Percentiles rank a stretch among this genome's conserved stretches.
phyloP scores from a whole-genome alignment of 2,888 invertebrate species.

The Lithophane ornitopus region DNA sequence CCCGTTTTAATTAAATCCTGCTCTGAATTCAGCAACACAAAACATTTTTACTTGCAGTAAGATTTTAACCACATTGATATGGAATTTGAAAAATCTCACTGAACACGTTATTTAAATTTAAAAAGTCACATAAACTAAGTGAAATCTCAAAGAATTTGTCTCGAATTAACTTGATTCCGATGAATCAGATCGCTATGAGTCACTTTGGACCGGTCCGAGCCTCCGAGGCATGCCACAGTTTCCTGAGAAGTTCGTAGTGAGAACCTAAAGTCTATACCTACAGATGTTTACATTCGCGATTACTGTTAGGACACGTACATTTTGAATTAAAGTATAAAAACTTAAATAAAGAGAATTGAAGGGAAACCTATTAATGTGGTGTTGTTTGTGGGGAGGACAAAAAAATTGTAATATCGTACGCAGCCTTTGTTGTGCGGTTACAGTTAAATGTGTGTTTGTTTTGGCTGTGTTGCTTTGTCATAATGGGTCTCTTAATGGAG shows the following conservation, averaged over 20 bases:
- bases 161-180: slow-evolving; percentile 60
- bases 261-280: slow-evolving; percentile 39
- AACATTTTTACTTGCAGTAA: not conserved
- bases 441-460: slow-evolving; percentile 4
- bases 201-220: slow-evolving; percentile 67
- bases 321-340: slow-evolving; percentile 36
- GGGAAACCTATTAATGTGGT: slow-evolving; percentile 30
- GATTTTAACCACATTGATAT: not conserved
- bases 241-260: slow-evolving; percentile 52
- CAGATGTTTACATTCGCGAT: slow-evolving; percentile 51
- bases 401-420: slow-evolving; percentile 9
- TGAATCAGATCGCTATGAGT: slow-evolving; percentile 76
- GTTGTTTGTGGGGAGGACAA: slow-evolving; percentile 38
- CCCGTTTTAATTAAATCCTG: slow-evolving; percentile 1
- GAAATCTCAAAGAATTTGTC: slow-evolving; percentile 56
- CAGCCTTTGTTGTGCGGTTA: slow-evolving; percentile 19
- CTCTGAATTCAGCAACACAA: not conserved
- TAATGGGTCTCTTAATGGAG: not conserved
- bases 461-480: not conserved
- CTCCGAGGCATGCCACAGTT: slow-evolving; percentile 61
- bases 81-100: slow-evolving; percentile 13
- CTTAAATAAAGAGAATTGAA: slow-evolving; percentile 19
- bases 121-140: slow-evolving; percentile 32
- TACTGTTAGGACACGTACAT: slow-evolving; percentile 48
- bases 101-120: slow-evolving; percentile 29